Percentiles rank a stretch among this genome's conserved stretches.
Conservation (phyloP, 2,797 vertebrate genomes). For the Gorsachius magnificus region DNA sequence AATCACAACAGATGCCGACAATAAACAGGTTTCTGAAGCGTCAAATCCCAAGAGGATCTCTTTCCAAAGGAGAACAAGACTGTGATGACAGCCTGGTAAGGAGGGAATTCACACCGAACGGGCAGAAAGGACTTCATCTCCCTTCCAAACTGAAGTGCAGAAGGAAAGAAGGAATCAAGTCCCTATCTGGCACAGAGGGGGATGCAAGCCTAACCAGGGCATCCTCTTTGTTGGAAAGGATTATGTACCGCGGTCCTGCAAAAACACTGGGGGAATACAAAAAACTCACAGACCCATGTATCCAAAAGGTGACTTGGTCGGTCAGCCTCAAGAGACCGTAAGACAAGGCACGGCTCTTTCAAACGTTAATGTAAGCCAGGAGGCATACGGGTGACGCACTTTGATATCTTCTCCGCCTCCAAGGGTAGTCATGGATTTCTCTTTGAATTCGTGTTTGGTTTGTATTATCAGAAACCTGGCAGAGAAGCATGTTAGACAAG, state of each 20-base stretch:
- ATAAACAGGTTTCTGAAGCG: not conserved
- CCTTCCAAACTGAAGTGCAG: not conserved
- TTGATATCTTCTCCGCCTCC: not conserved
- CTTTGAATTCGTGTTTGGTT: not conserved
- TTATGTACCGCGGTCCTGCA: not conserved
- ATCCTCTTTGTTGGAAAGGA: fast-evolving
- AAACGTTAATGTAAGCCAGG: not conserved
- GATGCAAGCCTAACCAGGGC: not conserved
- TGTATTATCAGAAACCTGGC: not conserved
- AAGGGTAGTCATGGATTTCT: not conserved
- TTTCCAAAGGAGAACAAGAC: not conserved
- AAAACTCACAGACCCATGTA: fast-evolving
- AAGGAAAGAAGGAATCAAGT: not conserved
- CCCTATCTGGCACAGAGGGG: fast-evolving
- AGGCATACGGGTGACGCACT: not conserved
- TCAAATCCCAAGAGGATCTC: not conserved
- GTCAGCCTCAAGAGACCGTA: fast-evolving
- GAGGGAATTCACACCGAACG: not conserved
- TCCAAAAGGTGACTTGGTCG: not conserved
- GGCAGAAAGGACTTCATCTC: not conserved
- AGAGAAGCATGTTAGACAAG: not conserved
- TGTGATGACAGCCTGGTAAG: not conserved
- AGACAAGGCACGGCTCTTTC: not conserved
- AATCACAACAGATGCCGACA: not conserved
- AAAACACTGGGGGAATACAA: not conserved